Evolutionary conservation across 1,140 invertebrate species (phyloP).

Genomic region (Heliothis subflexa): DNA sequence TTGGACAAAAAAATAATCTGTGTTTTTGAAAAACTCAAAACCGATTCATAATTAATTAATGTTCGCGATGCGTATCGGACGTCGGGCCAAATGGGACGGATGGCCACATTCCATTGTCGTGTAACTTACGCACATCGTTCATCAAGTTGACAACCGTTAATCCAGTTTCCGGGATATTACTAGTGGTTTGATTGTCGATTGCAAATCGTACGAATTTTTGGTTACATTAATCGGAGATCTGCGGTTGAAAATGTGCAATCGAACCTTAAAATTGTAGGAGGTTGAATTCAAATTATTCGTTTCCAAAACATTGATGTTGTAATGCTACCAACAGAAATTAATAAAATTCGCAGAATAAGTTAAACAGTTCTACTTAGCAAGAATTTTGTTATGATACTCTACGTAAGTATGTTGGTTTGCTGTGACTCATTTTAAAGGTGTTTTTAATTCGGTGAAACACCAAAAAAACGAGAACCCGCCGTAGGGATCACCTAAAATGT

Average conservation of each 20-base stretch:
- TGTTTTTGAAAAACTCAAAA: conserved; percentile 62
- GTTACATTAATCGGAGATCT: background rate
- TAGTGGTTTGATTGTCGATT: conserved; percentile 54
- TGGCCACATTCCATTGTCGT: conserved; percentile 83
- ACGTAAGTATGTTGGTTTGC: background rate
- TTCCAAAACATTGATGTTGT: too few species aligned
- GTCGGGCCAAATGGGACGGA: conserved; percentile 72
- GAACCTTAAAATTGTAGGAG: background rate
- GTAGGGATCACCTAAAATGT: conserved; percentile 60
- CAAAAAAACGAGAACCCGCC: conserved; percentile 45
- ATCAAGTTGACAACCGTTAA: conserved; percentile 85
- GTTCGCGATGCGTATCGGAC: conserved; percentile 72
- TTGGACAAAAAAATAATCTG: conserved; percentile 49
- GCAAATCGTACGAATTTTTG: conserved; percentile 37
- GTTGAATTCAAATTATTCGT: background rate
- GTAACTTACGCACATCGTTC: conserved; percentile 84
- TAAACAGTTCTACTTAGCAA: too few species aligned
- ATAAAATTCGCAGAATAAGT: too few species aligned
- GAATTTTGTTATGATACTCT: too few species aligned
- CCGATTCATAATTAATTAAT: conserved; percentile 80
- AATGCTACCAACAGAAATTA: background rate
- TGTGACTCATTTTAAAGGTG: background rate
- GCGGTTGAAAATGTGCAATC: conserved; percentile 1
- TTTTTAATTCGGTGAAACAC: background rate
- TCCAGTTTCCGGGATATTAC: conserved; percentile 81